Base-by-base conservation (phyloP, 2,797 vertebrate species). In the Malurus leucopterus region DNA sequence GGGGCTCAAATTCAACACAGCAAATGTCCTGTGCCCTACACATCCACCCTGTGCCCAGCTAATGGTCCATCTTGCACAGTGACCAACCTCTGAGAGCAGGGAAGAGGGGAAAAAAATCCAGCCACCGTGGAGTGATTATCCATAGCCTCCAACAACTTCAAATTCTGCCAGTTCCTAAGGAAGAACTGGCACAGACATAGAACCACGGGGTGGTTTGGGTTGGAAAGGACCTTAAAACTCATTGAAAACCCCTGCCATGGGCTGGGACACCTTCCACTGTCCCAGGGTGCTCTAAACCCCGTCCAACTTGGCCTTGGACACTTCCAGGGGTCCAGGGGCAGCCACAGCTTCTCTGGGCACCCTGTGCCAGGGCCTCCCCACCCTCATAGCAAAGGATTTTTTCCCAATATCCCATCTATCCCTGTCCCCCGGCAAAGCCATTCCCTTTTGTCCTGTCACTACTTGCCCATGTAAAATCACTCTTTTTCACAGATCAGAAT, bases 221-320 rank as follows among this genome's bases (percentile, higher is more conserved):
- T 58, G 22, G 44, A 44, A 43, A 4, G 18, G 16, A 36, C 5
- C 12, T 58, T 10, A n/a, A 65, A 65, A 9, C 1, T 4, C 61
- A 57, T 36, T 17, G 2, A 3, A 32, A 41, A 4, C 34, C 24
- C 22, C 30, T 63, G 49, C 34, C 24, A 15, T 14, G 13, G 8
- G 5, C 58, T 30, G 34, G 34, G 58, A 82, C 59, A 49, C 4
- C 4, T 82, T 0, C n/a, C 59, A 18, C 18, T 1, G 0, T 0
- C 49, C 57, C 57, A 62, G 27, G 9, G 0, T 1, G 23, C 6
- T 62, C 49, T 27, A 47, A 65, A 3, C 18, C 29, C 6, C 0
- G 0, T 34, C 43, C 75, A 62, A 0, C 16, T 54, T 36, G 44
- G 10, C 36, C 16, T 68, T 21, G 38, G 38, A 6, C 44, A 43